Evolutionary conservation across 1,140 invertebrate genomes (phyloP).

Genomic region (Leptoteleia sp.): DNA sequence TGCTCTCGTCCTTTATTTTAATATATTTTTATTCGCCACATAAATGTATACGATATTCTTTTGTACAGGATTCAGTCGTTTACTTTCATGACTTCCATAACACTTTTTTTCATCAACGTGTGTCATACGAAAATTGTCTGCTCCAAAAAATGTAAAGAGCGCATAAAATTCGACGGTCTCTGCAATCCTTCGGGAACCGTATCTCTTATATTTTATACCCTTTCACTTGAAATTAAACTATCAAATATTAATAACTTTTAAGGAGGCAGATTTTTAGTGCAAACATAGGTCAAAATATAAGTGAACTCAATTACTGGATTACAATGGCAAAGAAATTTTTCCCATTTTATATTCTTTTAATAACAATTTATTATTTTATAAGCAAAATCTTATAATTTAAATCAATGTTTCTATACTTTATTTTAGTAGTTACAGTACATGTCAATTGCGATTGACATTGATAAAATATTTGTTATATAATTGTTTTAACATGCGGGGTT

Average conservation of each 20-base stretch:
- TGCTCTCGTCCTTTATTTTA: background rate
- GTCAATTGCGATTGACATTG: no score
- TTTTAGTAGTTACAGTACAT: no score
- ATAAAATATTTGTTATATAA: no score
- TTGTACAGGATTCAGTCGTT: constrained; percentile 14
- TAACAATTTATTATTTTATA: no score
- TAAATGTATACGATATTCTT: constrained; percentile 12
- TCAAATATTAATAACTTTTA: constrained; percentile 8
- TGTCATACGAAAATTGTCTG: constrained; percentile 30
- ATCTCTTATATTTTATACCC: constrained; percentile 2
- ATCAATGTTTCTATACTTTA: no score
- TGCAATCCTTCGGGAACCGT: background rate
- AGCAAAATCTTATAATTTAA: no score
- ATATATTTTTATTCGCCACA: constrained; percentile 25
- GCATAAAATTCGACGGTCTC: constrained; percentile 27
- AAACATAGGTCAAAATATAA: background rate
- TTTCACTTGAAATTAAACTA: constrained; percentile 10
- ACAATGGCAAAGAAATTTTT: no score
- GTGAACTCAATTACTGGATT: background rate
- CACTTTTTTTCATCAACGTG: constrained; percentile 32
- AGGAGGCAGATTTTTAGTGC: background rate
- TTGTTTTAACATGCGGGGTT: no score
- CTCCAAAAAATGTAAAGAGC: constrained; percentile 22
- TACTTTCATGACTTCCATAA: constrained; percentile 24
- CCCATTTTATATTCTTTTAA: background rate